Evolutionary conservation across 2,888 invertebrate genomes (phyloP), one percentile per base, ranked within the genome.

Genomic region (Escarpia spicata): DNA sequence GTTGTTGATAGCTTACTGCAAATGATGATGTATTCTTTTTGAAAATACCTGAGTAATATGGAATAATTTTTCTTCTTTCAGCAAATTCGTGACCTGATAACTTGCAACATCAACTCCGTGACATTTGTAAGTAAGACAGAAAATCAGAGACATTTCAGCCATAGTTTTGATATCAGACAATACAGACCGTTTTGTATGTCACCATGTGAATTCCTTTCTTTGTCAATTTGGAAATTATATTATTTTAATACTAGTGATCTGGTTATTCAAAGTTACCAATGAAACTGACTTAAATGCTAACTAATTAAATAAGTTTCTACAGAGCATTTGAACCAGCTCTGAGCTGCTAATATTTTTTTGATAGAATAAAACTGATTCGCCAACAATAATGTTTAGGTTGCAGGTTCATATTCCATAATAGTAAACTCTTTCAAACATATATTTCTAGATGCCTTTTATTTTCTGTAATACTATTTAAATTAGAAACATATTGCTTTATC

Each of bases 51-150:
- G 75, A 26, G 26, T 75, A 75, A 75, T 75, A 26, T 26, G 19
- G 75, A 75, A 75, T n/a, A 26, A 8, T 92, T 92, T 58, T 92
- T 43, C 31, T 58, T 19, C 37, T 43, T 44, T 4, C 91, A 91
- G 91, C 37, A 1, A 31, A 91, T 44, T 19, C 91, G 43, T 19
- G 91, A 91, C 91, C 15, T 91, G 4, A 43, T 91, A 15, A 91
- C 15, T 43, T 43, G 43, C 91, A 91, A 91, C 44, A 91, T 91
- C 19, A 6, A 91, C 8, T 91, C 91, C 6, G 91, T 91, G 91
- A 91, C 91, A 43, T 91, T 91, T 43, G 91, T 91, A 91, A 43
- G 91, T 91, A 37, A 52, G 75, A 75, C 75, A 75, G 75, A 26
- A 75, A 52, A 52, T 52, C 15, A 15, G 52, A 52, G 52, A 52